phyloP scores from a whole-genome alignment of 1,140 invertebrate species.

The Ips nitidus region DNA sequence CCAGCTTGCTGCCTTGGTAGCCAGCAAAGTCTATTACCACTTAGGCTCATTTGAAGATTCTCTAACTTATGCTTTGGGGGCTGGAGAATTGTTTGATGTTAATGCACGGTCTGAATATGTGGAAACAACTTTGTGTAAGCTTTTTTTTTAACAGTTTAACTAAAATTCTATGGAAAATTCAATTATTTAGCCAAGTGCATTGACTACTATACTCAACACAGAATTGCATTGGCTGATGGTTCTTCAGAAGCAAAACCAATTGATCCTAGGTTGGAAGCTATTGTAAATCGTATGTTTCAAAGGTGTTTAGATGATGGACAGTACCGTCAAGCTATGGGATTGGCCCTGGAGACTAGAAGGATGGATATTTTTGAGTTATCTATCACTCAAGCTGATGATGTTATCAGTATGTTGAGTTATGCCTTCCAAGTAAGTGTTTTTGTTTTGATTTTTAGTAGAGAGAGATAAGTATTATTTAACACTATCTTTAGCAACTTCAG shows the following conservation, averaged over 20 bases:
- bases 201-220: slow-evolving; percentile 89
- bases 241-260: slow-evolving; percentile 68
- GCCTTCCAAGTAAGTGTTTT: slow-evolving; percentile 63
- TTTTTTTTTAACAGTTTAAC: not conserved
- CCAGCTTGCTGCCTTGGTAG: slow-evolving; percentile 92
- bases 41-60: slow-evolving; percentile 96
- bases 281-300: slow-evolving; percentile 97
- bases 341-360: slow-evolving; percentile 91
- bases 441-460: not conserved
- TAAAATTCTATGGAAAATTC: not conserved
- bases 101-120: slow-evolving; percentile 93
- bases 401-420: slow-evolving; percentile 88
- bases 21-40: slow-evolving; percentile 98
- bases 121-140: slow-evolving; percentile 86
- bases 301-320: slow-evolving; percentile 92
- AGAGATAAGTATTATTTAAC: not conserved
- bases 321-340: slow-evolving; percentile 89
- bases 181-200: slow-evolving; percentile 81
- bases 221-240: slow-evolving; percentile 69
- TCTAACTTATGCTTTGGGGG: slow-evolving; percentile 89
- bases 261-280: slow-evolving; percentile 86
- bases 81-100: slow-evolving; percentile 92
- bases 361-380: slow-evolving; percentile 95
- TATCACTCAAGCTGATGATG: slow-evolving; percentile 90
- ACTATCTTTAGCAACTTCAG: slow-evolving; percentile 12